These are phyloP conservation scores for Ptilonorhynchus violaceus DNA, from an alignment of 2,113 vertebrate species.

Conservation along the genomic window DNA sequence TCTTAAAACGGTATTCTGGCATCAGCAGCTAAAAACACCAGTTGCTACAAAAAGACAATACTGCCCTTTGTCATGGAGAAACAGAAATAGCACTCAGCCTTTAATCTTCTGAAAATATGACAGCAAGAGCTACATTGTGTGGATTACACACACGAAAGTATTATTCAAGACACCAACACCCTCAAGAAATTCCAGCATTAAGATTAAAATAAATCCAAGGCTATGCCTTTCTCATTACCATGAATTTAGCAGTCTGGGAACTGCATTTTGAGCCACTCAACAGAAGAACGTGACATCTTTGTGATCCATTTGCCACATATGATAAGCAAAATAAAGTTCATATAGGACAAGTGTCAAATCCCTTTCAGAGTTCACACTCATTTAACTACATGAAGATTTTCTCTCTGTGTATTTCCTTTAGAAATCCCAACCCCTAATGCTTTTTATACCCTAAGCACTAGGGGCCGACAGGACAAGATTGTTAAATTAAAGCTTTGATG, in stretches of 20 bases:
- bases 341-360: neutral
- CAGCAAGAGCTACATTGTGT: slow-evolving; percentile 22
- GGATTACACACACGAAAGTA: neutral
- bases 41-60: slow-evolving; percentile 23
- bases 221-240: neutral
- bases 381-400: neutral
- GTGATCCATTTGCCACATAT: neutral
- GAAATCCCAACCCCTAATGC: neutral
- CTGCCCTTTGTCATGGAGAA: neutral
- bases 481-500: neutral
- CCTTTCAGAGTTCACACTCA: neutral
- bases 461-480: neutral
- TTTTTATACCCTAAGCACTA: neutral
- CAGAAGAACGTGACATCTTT: neutral
- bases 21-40: neutral
- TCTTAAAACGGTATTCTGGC: slow-evolving; percentile 6
- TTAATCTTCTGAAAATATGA: slow-evolving; percentile 49
- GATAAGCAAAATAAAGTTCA: neutral
- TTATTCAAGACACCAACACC: neutral
- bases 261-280: neutral
- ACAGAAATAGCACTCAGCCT: slow-evolving; percentile 10
- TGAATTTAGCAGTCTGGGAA: neutral
- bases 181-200: neutral
- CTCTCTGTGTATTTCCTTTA: neutral
- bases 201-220: neutral